These are phyloP conservation scores for Parascotia fuliginaria DNA, from an alignment of 2,888 invertebrate species.

Conservation along the genomic window DNA sequence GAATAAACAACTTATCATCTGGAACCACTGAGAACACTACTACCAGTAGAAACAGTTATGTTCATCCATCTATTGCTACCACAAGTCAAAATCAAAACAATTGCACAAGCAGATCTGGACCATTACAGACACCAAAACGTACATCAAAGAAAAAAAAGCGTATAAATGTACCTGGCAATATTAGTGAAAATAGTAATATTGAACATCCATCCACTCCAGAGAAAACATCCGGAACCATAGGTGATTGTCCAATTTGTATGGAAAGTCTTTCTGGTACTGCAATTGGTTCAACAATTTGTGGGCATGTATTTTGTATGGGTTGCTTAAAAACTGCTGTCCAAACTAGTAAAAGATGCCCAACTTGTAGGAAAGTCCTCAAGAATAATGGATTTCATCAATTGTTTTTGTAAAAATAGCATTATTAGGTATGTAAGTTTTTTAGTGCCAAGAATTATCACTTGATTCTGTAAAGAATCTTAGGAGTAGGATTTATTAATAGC, in stretches of 20 bases:
- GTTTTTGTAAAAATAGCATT: constrained; percentile 46
- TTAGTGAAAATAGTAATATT: background rate
- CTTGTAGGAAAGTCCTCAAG: constrained; percentile 56
- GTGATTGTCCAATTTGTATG: constrained; percentile 67
- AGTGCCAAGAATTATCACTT: background rate
- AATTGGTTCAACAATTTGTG: constrained; percentile 64
- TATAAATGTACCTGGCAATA: background rate
- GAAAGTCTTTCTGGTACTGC: constrained; percentile 47
- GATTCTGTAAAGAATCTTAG: background rate
- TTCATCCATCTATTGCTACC: no score
- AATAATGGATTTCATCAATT: constrained; percentile 54
- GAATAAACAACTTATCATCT: no score
- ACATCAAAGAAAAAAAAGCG: background rate
- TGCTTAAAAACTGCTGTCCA: constrained; percentile 55
- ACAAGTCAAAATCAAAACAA: no score
- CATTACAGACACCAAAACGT: no score
- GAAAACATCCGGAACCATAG: constrained; percentile 31
- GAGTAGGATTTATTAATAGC: no score
- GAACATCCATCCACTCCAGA: constrained; percentile 8
- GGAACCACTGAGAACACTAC: no score
- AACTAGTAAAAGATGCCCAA: constrained; percentile 58
- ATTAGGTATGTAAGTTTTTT: background rate
- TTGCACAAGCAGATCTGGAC: no score
- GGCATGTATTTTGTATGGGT: constrained; percentile 64
- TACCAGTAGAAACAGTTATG: no score